Base-by-base conservation (phyloP, 2,888 invertebrate genomes). In the Lacanobia oleracea region DNA sequence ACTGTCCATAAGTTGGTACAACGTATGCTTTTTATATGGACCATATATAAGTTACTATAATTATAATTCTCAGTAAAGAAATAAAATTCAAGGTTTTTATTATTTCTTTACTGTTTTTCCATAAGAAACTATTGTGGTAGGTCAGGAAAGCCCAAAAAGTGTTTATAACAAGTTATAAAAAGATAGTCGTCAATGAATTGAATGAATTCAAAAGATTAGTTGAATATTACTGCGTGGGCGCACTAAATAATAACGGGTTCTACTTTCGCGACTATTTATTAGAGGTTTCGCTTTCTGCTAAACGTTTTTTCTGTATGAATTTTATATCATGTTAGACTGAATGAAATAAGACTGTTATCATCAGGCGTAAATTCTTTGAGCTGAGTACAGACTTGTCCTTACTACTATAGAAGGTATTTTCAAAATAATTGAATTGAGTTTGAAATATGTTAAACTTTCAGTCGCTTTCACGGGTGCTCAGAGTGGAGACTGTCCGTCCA, bases 231-330 rank as follows among this genome's bases (percentile, higher is more conserved):
- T 16, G n/a, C 54, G 83, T 74, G 69, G 83, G 77, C 43, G 65
- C 54, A 63, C 59, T 57, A 23, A 68, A 73, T 57, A 56, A 77
- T 63, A 60, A 61, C 67, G 27, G 67, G 48, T 62, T 68, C 56
- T 59, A 69, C 71, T 85, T 83, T 83, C 67, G 83, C 77, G 67
- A 69, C 57, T 67, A n/a, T 77, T 50, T 59, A 69, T 72, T 62
- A 50, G 33, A 54, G 14, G 67, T 71, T 69, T 83, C 71, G 57
- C 59, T 79, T 83, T 80, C 72, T 65, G 73, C n/a, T 50, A 64
- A 82, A 72, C 43, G 27, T 53, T 50, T 66, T 62, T 53, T 53
- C 16, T 50, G 10, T 51, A 40, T 51, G 10, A n/a, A 43, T 61
- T 68, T 67, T 67, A 8, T 43, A n/a, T n/a, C 5, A 18, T 23